Base-by-base conservation (phyloP, 2,113 vertebrate genomes). In the Neogale vison region DNA sequence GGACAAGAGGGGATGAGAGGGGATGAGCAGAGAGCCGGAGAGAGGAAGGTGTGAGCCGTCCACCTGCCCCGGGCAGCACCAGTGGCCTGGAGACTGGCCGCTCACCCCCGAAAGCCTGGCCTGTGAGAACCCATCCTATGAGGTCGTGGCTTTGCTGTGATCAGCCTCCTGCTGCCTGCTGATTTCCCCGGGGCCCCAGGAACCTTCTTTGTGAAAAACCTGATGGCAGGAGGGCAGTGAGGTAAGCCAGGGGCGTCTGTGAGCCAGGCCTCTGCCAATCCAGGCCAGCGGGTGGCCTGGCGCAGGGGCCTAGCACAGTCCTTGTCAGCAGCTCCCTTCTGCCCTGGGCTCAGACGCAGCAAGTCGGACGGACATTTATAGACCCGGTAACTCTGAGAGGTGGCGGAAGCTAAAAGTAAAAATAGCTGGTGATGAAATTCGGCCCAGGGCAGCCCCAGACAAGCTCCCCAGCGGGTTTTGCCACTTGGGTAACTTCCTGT, bases 311-410 rank as follows among this genome's bases (percentile, higher is more conserved):
- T 69, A 52, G 31, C 39, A 39, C 76, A 36, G 71, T 93, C 77
- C 55, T 94, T 93, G 88, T 84, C 67, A 96, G 89, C 57, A 63
- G 14, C 10, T 88, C 71, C 45, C 39, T 81, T 96, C 81, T 95
- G 80, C 47, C 63, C 50, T 52, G 29, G 88, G 72, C 79, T 52
- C 82, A 89, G 76, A 90, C 65, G 91, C 47, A 86, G 93, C 57
- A 47, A 96, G 31, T n/a, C 13, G 5, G 86, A 86, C 29, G 67
- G 79, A 82, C 92, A 97, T 96, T 86, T 96, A 92, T 95, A 97
- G 93, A 92, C 65, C 45, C 82, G 52, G 84, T 91, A 77, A 90
- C 67, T 61, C 89, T 79, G 90, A 96, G 82, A 93, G 50, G 72
- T 76, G 55, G 72, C 1, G 7, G n/a, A 86, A 47, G 59, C 87